Evolutionary conservation across 2,888 invertebrate species (phyloP), one percentile per base, ranked within the genome.

Genomic region (Andricus curvator): DNA sequence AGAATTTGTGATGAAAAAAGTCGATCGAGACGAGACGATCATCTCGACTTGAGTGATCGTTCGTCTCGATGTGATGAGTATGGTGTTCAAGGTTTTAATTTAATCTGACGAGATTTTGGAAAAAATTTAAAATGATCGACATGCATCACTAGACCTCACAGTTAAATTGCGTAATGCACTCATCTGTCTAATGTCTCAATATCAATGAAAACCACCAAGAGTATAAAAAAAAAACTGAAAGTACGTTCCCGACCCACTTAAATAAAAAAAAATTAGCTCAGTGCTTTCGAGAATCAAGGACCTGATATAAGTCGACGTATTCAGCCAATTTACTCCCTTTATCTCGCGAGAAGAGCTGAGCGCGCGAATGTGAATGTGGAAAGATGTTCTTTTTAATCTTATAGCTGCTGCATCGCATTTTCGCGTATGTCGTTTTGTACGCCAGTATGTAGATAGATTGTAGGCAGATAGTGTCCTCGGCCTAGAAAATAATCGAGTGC

Each of bases 401-500:
- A 80, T 65, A 77, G 68, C 77, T 77, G 67, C 29, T 29, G 51
- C 44, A 74, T 76, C 78, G 51, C 44, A 66, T 86, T 84, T 85
- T 85, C 62, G 48, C 76, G 76, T 81, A 78, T 20, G 41, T 70
- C 64, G 51, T 67, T 64, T 70, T 64, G 22, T 70, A 84, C 17
- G 48, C 48, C 6, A 48, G 48, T 17, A 48, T 48, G 48, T 17
- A 48, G 15, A 44, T 17, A 48, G 44, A 44, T 44, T 79, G 80
- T 79, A 83, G 78, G 80, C 84, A 82, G 80, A 83, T 83, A 83
- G 81, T 82, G 88, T 88, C 86, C 87, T 86, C 86, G 88, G 84
- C 86, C 86, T 88, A 88, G 84, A 88, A 88, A 88, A 80, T 37
- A 37, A 44, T 84, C 79, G 77, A 77, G 79, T 78, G 70, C 33